These are phyloP conservation scores for Protobothrops flavoviridis DNA, from an alignment of 2,113 vertebrate species.

Conservation along the genomic window DNA sequence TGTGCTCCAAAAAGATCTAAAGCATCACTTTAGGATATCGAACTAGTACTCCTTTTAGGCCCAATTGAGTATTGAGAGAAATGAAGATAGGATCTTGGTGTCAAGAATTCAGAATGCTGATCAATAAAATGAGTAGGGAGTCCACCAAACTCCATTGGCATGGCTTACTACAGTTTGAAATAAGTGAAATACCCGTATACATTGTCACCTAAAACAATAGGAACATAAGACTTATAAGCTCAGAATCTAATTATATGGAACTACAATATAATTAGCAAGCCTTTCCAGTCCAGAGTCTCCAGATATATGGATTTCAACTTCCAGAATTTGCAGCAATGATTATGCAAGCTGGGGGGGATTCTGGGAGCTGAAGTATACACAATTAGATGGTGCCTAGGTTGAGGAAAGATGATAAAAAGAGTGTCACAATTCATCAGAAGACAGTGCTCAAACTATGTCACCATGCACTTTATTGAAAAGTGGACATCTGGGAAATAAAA, in stretches of 20 bases:
- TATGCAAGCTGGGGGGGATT: too few species aligned
- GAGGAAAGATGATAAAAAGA: neutral
- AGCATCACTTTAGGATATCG: neutral
- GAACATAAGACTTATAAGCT: neutral
- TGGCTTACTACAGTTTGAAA: neutral
- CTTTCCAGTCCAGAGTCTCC: neutral
- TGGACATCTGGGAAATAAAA: too few species aligned
- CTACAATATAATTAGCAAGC: neutral
- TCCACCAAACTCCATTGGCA: neutral
- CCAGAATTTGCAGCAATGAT: too few species aligned
- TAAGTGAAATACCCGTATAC: neutral
- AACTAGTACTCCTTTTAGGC: neutral
- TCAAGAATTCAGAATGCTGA: neutral
- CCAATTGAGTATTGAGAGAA: neutral
- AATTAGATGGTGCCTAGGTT: too few species aligned
- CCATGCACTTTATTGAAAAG: neutral
- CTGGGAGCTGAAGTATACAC: too few species aligned
- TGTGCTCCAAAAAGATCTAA: conserved; percentile 19
- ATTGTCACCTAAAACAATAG: neutral
- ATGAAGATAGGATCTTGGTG: neutral
- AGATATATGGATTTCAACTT: too few species aligned
- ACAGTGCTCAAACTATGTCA: neutral
- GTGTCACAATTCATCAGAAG: neutral
- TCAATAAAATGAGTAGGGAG: neutral
- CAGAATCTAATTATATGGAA: too few species aligned